phyloP scores from a whole-genome alignment of 1,140 invertebrate species.

The Pantala flavescens region DNA sequence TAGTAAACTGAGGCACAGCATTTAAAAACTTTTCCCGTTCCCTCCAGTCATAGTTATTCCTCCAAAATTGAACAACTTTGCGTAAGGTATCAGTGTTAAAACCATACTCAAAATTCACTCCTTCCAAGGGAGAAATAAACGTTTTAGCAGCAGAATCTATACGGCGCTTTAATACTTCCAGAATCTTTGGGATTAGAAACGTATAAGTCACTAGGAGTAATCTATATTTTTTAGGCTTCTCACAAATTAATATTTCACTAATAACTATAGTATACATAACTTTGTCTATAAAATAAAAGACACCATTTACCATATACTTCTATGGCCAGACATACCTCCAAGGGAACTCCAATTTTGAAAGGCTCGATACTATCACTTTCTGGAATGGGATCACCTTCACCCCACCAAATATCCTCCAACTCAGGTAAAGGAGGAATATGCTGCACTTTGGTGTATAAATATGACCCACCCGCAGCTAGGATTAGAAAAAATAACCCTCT shows the following conservation, averaged over 20 bases:
- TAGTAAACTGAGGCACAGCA: constrained; percentile 56
- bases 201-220: too few species aligned
- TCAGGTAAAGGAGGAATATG: constrained; percentile 20
- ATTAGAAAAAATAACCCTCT: not conserved
- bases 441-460: constrained; percentile 9
- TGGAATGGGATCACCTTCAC: constrained; percentile 28
- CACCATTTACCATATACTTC: too few species aligned
- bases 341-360: constrained; percentile 35
- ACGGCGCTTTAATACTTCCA: constrained; percentile 32
- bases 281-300: too few species aligned
- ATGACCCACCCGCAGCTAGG: not conserved
- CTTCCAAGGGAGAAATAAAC: constrained; percentile 51
- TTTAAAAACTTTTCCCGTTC: constrained; percentile 56
- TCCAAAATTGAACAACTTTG: constrained; percentile 58
- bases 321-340: too few species aligned
- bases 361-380: constrained; percentile 35
- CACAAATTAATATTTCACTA: too few species aligned
- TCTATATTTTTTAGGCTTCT: too few species aligned
- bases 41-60: constrained; percentile 62
- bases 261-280: too few species aligned
- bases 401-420: constrained; percentile 36
- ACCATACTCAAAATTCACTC: constrained; percentile 61
- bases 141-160: constrained; percentile 21
- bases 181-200: too few species aligned
- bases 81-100: constrained; percentile 57